Evolutionary conservation across 2,113 vertebrate species (phyloP).

Genomic region (Heterotilapia buettikoferi): DNA sequence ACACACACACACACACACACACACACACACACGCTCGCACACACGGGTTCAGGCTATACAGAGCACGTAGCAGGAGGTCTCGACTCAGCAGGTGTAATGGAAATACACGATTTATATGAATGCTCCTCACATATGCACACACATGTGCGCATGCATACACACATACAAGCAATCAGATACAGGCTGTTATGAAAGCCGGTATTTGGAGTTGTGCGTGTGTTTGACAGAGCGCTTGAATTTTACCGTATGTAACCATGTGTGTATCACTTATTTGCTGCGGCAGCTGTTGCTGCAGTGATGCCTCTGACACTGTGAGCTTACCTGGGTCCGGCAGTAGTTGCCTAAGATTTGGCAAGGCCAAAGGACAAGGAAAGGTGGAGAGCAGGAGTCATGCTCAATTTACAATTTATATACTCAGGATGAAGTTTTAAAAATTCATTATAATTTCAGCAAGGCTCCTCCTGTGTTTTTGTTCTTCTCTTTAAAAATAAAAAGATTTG

Average conservation of each 20-base stretch:
- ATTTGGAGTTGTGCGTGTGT: neutral
- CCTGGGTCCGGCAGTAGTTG: neutral
- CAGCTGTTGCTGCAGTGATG: conserved; percentile 35
- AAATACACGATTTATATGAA: conserved; percentile 2
- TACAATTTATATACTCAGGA: neutral
- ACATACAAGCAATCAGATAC: neutral
- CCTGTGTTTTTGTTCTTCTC: neutral
- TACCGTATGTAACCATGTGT: neutral
- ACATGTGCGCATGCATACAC: neutral
- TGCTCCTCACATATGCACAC: neutral
- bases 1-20: neutral
- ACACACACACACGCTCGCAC: too few relatives aligned
- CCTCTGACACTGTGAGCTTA: conserved; percentile 12
- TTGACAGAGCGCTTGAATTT: neutral
- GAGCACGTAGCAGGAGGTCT: neutral
- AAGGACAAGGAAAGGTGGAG: neutral
- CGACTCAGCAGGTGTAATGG: neutral
- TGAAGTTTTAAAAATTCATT: neutral
- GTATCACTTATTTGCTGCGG: conserved; percentile 16
- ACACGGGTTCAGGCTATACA: neutral
- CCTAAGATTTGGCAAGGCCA: neutral
- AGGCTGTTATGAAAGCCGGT: neutral
- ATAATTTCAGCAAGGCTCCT: neutral
- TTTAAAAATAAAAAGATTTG: neutral
- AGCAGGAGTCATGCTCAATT: neutral